Evolutionary conservation across 2,797 vertebrate genomes (phyloP).

Genomic region (Aldrovandia affinis): DNA sequence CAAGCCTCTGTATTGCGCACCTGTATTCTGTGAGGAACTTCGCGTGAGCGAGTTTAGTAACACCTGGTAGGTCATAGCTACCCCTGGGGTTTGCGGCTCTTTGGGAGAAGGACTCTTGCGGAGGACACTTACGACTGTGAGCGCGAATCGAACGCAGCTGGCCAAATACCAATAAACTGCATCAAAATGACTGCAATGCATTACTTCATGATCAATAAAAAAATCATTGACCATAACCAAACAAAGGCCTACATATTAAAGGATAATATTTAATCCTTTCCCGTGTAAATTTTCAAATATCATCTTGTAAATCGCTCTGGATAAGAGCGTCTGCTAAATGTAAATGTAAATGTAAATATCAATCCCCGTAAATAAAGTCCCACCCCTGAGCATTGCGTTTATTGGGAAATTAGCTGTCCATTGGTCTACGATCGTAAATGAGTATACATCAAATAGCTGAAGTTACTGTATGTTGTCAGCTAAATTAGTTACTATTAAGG

Average conservation of each 20-base stretch:
- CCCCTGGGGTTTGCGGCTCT: neutral
- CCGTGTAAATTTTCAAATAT: no score
- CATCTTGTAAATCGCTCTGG: neutral
- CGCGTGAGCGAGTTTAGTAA: neutral
- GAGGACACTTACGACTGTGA: neutral
- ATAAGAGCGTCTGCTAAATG: no score
- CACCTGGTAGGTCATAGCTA: neutral
- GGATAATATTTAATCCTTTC: no score
- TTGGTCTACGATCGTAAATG: neutral
- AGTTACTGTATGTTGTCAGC: neutral
- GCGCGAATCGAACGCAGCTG: neutral
- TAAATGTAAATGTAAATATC: no score
- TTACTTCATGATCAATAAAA: neutral
- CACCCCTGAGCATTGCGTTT: neutral
- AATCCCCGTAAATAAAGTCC: neutral
- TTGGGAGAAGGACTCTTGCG: neutral
- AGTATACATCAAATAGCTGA: neutral
- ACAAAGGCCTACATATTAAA: no score
- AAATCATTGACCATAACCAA: neutral
- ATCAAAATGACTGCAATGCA: constrained; percentile 1
- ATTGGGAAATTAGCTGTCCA: neutral
- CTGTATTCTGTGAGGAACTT: neutral
- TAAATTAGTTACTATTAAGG: neutral
- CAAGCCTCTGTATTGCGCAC: neutral
- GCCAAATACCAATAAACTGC: constrained; percentile 21